Evolutionary conservation across 2,797 vertebrate species (phyloP).

Genomic region (Fundulus diaphanus): DNA sequence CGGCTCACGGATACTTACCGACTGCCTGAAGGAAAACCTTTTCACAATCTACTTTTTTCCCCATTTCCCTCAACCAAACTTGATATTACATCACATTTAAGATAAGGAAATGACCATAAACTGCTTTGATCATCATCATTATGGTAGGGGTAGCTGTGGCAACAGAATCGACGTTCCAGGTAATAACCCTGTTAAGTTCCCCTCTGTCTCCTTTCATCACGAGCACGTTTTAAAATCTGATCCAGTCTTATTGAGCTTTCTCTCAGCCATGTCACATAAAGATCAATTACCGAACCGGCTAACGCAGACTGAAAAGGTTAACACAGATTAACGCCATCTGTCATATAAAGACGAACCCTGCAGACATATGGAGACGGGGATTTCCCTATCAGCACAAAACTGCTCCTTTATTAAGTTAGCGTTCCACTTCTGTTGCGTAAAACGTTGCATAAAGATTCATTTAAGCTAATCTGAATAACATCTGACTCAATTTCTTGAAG

Average conservation of each 20-base stretch:
- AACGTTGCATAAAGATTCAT: conserved; percentile 12
- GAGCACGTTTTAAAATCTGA: conserved; percentile 25
- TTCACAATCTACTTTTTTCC: neutral
- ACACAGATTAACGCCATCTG: conserved; percentile 32
- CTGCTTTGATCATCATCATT: neutral
- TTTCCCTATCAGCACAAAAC: neutral
- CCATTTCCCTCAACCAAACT: neutral
- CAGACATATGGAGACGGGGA: neutral
- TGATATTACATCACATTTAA: neutral
- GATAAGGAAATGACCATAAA: conserved; percentile 2
- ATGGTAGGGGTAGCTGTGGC: neutral
- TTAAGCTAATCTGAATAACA: conserved; percentile 16
- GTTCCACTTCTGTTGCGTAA: conserved; percentile 13
- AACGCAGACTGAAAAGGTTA: conserved; percentile 56
- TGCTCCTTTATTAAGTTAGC: neutral
- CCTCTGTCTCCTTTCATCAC: conserved; percentile 13
- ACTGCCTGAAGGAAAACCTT: neutral
- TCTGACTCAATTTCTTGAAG: neutral
- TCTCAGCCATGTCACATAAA: conserved; percentile 23
- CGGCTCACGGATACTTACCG: neutral
- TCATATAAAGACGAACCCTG: conserved; percentile 21
- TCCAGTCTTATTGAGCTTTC: conserved; percentile 40
- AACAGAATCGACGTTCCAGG: conserved; percentile 3
- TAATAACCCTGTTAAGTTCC: conserved; percentile 33
- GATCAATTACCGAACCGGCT: conserved; percentile 39